Percentiles rank a stretch among this genome's conserved stretches.
phyloP scores from a whole-genome alignment of 2,888 invertebrate genomes.

The Himalopsyche japonica region DNA sequence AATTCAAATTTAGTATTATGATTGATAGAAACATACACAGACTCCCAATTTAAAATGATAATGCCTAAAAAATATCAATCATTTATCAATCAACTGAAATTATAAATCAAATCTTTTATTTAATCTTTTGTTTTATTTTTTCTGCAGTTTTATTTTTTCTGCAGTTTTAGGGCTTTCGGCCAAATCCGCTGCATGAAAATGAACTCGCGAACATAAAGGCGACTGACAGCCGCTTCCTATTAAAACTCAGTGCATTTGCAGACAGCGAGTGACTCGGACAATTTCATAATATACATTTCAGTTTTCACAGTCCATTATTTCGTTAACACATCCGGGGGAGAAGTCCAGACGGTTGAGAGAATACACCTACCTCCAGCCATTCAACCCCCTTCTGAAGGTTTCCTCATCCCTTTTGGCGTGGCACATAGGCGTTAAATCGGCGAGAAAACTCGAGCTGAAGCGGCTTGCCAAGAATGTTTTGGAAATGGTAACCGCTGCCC shows the following conservation, averaged over 20 bases:
- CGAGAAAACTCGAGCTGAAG: conserved; percentile 31
- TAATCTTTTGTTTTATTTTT: not conserved
- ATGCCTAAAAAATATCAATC: no score
- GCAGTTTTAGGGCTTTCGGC: not conserved
- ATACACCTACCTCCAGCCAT: not conserved
- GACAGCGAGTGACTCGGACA: conserved; percentile 32
- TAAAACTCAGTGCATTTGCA: not conserved
- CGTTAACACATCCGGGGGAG: conserved; percentile 38
- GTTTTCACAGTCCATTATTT: conserved; percentile 40
- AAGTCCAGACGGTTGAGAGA: conserved; percentile 18
- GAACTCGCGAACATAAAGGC: conserved; percentile 9
- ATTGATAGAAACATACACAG: no score
- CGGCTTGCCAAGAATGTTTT: conserved; percentile 35
- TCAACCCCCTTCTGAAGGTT: not conserved
- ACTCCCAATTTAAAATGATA: no score
- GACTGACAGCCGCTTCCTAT: conserved; percentile 18
- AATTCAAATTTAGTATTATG: no score
- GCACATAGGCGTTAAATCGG: conserved; percentile 36
- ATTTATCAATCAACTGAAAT: no score
- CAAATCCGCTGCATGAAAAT: not conserved
- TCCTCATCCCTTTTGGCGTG: not conserved
- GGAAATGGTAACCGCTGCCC: conserved; percentile 19
- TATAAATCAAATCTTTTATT: not conserved
- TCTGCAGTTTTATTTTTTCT: conserved; percentile 4
- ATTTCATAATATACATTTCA: conserved; percentile 38